Conservation (phyloP, 2,888 invertebrate species). For the Acanthosepion pharaonis region DNA sequence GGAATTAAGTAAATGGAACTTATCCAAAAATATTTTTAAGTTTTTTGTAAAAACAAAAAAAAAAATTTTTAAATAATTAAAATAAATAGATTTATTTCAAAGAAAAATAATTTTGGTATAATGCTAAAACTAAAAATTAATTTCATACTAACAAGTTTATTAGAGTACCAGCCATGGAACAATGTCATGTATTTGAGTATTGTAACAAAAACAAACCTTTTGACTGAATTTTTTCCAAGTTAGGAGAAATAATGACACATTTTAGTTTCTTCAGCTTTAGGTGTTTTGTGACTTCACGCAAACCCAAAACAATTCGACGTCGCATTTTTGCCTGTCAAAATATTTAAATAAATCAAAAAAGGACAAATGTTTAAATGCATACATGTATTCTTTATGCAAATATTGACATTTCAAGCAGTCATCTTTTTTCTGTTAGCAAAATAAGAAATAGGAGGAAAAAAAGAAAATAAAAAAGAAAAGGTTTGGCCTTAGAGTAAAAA, state of each 20-base stretch:
- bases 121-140: too few relatives aligned
- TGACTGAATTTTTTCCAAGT: slow-evolving; percentile 78
- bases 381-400: neutral
- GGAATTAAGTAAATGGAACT: too few relatives aligned
- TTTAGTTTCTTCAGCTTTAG: slow-evolving; percentile 79
- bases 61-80: neutral
- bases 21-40: too few relatives aligned
- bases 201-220: slow-evolving; percentile 71
- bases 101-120: too few relatives aligned
- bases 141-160: too few relatives aligned
- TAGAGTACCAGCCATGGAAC: neutral
- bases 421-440: neutral
- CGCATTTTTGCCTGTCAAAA: slow-evolving; percentile 74
- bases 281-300: slow-evolving; percentile 80
- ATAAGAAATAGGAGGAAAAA: too few relatives aligned
- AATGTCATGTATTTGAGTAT: neutral
- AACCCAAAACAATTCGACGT: slow-evolving; percentile 79
- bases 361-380: neutral
- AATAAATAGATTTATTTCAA: too few relatives aligned
- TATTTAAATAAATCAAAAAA: neutral
- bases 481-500: too few relatives aligned
- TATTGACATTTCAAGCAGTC: neutral
- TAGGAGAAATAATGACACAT: slow-evolving; percentile 80
- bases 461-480: too few relatives aligned
- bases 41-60: neutral